Base-by-base conservation (phyloP, 2,888 invertebrate genomes). In the Caenorhabditis parvicauda region DNA sequence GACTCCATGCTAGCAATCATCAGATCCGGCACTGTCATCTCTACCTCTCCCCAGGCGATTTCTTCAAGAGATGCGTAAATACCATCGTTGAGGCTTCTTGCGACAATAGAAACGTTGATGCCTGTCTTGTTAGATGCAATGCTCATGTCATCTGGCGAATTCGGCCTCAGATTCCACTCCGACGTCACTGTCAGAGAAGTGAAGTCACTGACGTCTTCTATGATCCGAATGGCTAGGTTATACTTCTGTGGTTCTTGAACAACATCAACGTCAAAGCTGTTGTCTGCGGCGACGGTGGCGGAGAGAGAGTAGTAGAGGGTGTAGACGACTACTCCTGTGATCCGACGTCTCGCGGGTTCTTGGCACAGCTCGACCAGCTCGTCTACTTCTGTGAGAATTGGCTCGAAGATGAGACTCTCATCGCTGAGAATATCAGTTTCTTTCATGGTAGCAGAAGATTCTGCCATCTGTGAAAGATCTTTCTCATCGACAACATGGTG, bases 1-100 rank as follows among this genome's bases (percentile, higher is more conserved):
- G 59, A 53, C 41, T 69, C 69, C 0, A 49, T 32, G 37, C 67
- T 70, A 35, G 37, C 52, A 17, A 54, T 49, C 60, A 67, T 64
- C n/a, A 53, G 14, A 47, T 67, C 64, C n/a, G 64, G 63, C 14
- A 75, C 53, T 19, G 73, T 70, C 64, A 76, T 72, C n/a, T 59
- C 54, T 9, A 71, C 76, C 50, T 76, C 76, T 41, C 75, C 74
- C 74, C 78, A 79, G 3, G 76, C 77, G 19, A 79, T 76, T 48
- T 79, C 77, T 43, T 79, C 78, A 32, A 79, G 60, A 1, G 71
- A 68, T 17, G 73, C 79, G 46, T 72, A 66, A 6, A 76, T 70
- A 21, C 68, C 66, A 53, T 79, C 79, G 38, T 75, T 65, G 32
- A 75, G 57, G 42, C 74, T 74, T 46, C 74, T 59, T 0, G 79